Base-by-base conservation (phyloP, 2,113 vertebrate genomes). In the Tragulus kanchil region DNA sequence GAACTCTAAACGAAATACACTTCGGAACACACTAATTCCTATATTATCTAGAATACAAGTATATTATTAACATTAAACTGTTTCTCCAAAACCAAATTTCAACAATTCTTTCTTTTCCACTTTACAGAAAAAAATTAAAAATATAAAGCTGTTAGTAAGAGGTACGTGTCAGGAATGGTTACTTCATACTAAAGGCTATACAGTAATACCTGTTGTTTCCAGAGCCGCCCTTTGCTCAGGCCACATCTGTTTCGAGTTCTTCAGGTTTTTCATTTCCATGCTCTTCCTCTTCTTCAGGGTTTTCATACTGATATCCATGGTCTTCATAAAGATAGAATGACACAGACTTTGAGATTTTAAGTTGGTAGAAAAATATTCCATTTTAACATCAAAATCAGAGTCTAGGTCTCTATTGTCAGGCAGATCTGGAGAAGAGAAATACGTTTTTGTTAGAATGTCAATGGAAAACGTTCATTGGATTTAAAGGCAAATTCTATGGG, bases 401-500 rank as follows among this genome's bases (percentile, higher is more conserved):
- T 26, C 21, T 54, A 48, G 26, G 6, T 42, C 2, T 50, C 36
- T 81, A 23, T 17, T 4, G 16, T 83, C 21, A 59, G 36, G 23
- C 64, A 6, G 69, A 59, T 6, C 59, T 92, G 19, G 15, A 67
- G n/a, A 45, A 69, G 15, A 93, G 2, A 85, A 97, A 64, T 85
- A n/a, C 8, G 56, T 65, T 58, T 96, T 50, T 5, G 3, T 88
- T 8, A 50, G 36, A 81, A 92, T 4, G 9, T 86, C 17, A 69
- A 42, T 1, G 0, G n/a, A 36, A 84, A 48, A 1, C 86, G 71
- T n/a, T 93, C 13, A 0, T 52, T 91, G 56, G 21, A 56, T 10
- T 88, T 83, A 79, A 86, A 92, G 84, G 48, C 17, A 89, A 92
- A 79, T 19, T 97, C 8, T 85, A 50, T 45, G 21, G 45, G 28